Evolutionary conservation across 2,797 vertebrate species (phyloP), one percentile per base, ranked within the genome.

Genomic region (Crax fasciolata): DNA sequence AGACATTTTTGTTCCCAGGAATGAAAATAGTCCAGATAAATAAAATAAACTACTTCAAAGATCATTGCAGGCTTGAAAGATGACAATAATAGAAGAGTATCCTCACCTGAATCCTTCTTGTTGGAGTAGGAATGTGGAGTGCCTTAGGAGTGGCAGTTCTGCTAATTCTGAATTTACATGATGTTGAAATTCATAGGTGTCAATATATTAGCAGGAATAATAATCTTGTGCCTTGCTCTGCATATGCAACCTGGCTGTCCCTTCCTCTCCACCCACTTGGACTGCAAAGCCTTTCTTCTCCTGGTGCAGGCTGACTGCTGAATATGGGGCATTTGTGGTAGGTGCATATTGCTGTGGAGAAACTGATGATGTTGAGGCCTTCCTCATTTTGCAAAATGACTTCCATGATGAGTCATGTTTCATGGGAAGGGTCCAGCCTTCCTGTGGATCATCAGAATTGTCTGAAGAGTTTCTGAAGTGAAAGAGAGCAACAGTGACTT

Each of bases 11-110:
- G 17, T 70, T 84, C 27, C n/a, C 71, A 68, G 73, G 74, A 93
- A 57, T 51, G 35, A 62, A 89, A 79, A 62, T 12, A 2, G 6
- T 82, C 62, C 55, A n/a, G 43, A 63, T 76, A 90, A 92, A 87
- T 89, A 87, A 78, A 88, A 88, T 35, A 18, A 77, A 25, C n/a
- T 80, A 21, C 41, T 84, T 93, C 13, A 71, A 71, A 80, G 83
- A 80, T 84, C 6, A 51, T 13, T 70, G 27, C 30, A 63, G n/a
- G 35, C 72, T 72, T 77, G 46, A 58, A 85, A 92, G 44, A 30
- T 91, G 57, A 17, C 44, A 46, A 7, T 51, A 74, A 27, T 19
- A 35, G 43, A 61, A 61, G 15, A 1, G 10, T 86, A 25, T 58
- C 25, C n/a, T 57, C 39, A 71, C n/a, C 25, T 74, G 61, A 83